Percentiles rank a stretch among this genome's conserved stretches.
phyloP scores from a whole-genome alignment of 1,140 invertebrate species.

The Amphibalanus amphitrite region DNA sequence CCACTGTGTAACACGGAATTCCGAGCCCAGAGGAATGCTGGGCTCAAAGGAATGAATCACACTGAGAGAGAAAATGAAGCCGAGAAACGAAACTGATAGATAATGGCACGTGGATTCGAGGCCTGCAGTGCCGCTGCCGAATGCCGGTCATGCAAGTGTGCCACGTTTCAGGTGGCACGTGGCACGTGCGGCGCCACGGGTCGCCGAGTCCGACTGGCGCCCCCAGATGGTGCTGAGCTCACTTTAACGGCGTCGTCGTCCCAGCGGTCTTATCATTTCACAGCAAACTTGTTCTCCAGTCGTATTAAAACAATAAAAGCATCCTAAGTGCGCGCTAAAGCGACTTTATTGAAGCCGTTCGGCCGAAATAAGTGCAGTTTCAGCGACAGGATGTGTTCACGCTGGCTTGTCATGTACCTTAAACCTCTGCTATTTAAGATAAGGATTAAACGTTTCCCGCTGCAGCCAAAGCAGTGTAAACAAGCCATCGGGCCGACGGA shows the following conservation, averaged over 20 bases:
- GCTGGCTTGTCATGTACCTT: background rate
- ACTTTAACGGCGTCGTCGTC: background rate
- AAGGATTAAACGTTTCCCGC: background rate
- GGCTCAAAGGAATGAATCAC: no score
- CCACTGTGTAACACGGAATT: no score
- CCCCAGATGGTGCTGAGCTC: background rate
- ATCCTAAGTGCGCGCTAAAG: background rate
- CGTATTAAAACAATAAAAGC: constrained; percentile 1
- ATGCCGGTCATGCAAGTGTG: background rate
- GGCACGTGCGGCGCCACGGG: no score
- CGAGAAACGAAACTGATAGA: no score
- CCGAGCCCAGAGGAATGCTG: no score
- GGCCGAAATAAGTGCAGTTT: background rate
- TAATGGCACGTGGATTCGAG: no score
- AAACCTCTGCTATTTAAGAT: background rate
- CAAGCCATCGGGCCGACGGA: background rate
- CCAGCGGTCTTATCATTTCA: background rate
- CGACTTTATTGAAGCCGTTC: background rate
- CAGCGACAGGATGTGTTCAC: background rate
- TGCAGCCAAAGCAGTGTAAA: background rate
- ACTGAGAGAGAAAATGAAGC: no score
- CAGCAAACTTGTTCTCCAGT: background rate
- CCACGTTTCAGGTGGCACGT: background rate
- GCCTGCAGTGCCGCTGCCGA: no score
- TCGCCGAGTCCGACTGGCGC: no score